These are phyloP conservation scores for Plutomurus gul DNA, from an alignment of 1,140 invertebrate species.

Conservation along the genomic window DNA sequence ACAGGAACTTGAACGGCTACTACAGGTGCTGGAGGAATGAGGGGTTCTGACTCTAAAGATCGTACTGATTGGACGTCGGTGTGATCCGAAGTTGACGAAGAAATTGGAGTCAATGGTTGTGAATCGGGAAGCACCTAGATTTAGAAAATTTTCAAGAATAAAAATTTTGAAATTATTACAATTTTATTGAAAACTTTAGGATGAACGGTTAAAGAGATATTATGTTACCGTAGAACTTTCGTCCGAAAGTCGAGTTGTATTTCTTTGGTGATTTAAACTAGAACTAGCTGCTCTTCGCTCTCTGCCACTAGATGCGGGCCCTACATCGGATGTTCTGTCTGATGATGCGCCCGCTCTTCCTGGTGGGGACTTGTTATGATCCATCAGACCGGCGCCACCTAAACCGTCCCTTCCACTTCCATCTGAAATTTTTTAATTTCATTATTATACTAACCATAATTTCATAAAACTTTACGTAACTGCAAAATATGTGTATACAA, in stretches of 20 bases:
- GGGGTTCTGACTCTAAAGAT: slow-evolving; percentile 50
- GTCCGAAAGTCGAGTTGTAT: slow-evolving; percentile 36
- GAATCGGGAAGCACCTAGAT: slow-evolving; percentile 44
- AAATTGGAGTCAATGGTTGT: slow-evolving; percentile 53
- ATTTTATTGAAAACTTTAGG: not conserved
- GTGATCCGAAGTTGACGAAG: slow-evolving; percentile 49
- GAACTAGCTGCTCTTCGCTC: slow-evolving; percentile 43
- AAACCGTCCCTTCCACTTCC: slow-evolving; percentile 43
- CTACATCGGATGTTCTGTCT: slow-evolving; percentile 46
- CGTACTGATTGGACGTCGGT: slow-evolving; percentile 45
- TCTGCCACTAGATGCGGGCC: slow-evolving; percentile 40
- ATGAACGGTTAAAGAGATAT: not conserved
- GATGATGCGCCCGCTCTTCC: slow-evolving; percentile 33
- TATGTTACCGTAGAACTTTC: slow-evolving; percentile 45
- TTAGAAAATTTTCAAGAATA: not conserved
- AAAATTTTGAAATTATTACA: not conserved
- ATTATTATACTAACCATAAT: not conserved
- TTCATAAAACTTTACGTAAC: not conserved
- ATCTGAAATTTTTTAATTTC: too few species aligned
- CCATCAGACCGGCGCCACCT: slow-evolving; percentile 43
- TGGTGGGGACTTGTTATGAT: slow-evolving; percentile 42
- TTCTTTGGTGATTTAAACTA: slow-evolving; percentile 42
- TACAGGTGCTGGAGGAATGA: slow-evolving; percentile 35
- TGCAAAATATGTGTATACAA: not conserved
- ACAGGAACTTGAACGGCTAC: slow-evolving; percentile 30